A percentile compares a stretch with the other conserved stretches of the same genome.
Conservation (phyloP, 2,888 invertebrate genomes). For the Mongoloraphidia duomilia region DNA sequence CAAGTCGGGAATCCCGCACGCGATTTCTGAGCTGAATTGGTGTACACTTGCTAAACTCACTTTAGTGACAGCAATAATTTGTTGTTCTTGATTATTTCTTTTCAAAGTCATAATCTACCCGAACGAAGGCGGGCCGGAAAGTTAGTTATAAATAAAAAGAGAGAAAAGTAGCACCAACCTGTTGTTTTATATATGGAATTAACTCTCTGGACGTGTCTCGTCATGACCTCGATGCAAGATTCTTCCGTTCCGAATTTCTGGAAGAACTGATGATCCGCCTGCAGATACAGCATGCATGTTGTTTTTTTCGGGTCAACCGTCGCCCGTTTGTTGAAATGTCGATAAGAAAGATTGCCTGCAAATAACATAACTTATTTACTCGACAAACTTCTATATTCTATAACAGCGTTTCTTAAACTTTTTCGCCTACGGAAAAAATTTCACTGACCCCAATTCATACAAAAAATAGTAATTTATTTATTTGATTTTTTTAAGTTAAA, state of each 20-base stretch:
- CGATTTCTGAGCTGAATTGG: no score
- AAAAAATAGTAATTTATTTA: no score
- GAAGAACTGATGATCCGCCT: constrained; percentile 93
- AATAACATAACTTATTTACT: constrained; percentile 6
- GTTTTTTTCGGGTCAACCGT: constrained; percentile 75
- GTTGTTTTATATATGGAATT: constrained; percentile 78
- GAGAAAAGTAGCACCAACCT: constrained; percentile 36
- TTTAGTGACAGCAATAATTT: no score
- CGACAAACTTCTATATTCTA: no score
- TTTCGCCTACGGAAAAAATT: no score
- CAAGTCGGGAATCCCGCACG: no score
- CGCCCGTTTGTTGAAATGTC: constrained; percentile 50
- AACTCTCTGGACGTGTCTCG: constrained; percentile 84
- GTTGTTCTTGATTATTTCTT: no score
- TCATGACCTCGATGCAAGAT: constrained; percentile 90
- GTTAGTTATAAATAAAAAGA: background rate
- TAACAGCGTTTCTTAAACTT: no score
- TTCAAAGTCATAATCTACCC: no score
- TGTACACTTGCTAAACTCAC: no score
- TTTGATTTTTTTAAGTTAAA: no score
- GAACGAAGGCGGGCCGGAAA: background rate
- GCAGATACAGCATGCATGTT: constrained; percentile 88
- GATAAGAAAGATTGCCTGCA: constrained; percentile 33
- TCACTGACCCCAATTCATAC: no score
- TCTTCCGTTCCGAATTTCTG: constrained; percentile 88